Evolutionary conservation across 2,888 invertebrate species (phyloP).

Genomic region (Muschampia plurimacula): DNA sequence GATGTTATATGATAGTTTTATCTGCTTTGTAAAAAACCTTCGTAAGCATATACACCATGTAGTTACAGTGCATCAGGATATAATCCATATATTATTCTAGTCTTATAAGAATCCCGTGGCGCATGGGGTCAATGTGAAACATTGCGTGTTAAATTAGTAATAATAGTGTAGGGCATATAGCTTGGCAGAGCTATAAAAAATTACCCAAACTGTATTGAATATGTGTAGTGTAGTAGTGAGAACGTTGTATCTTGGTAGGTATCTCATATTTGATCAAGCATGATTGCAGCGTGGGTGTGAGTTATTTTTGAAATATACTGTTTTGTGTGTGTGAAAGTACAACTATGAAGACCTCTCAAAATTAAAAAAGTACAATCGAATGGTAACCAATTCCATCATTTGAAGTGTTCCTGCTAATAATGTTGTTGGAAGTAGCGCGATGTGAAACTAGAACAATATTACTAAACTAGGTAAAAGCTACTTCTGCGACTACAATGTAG

Average conservation of each 20-base stretch:
- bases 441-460: background rate
- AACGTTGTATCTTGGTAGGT: background rate
- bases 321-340: background rate
- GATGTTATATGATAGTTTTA: background rate
- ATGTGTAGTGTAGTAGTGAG: background rate
- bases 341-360: background rate
- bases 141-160: constrained; percentile 23
- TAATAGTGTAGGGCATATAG: background rate
- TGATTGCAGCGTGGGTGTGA: background rate
- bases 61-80: constrained; percentile 15
- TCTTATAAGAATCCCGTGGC: constrained; percentile 21
- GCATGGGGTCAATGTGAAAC: constrained; percentile 27
- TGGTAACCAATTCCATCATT: constrained; percentile 1
- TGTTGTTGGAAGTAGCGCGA: background rate
- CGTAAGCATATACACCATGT: constrained; percentile 16
- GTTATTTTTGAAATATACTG: background rate
- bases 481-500: no score
- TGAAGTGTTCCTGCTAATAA: background rate
- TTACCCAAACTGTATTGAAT: background rate
- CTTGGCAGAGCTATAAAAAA: background rate
- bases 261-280: no score
- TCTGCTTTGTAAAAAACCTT: constrained; percentile 17
- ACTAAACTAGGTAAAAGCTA: no score
- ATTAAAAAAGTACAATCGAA: background rate
- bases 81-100: constrained; percentile 28